These are phyloP conservation scores for Tethya wilhelma DNA, from an alignment of 37 sponge, comb jelly and placozoan genomes.

Conservation along the genomic window DNA sequence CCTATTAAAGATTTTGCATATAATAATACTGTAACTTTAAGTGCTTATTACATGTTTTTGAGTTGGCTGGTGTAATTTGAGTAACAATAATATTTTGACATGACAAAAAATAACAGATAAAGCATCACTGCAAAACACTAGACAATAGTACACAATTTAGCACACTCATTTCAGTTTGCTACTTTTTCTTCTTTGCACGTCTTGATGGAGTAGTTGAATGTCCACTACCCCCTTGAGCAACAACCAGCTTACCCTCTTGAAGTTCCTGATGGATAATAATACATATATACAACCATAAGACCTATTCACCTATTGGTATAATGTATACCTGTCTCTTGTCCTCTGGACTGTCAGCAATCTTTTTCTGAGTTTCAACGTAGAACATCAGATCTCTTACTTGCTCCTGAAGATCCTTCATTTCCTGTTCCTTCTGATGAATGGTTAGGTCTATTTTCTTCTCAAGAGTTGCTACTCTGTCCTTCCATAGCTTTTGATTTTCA, in stretches of 20 bases:
- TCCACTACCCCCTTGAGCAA: slow-evolving; percentile 46
- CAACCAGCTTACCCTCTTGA: slow-evolving; percentile 67
- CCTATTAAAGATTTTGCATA: too few relatives aligned
- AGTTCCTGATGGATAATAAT: slow-evolving; percentile 46
- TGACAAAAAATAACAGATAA: too few relatives aligned
- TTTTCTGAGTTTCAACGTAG: slow-evolving; percentile 91
- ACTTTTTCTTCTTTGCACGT: slow-evolving; percentile 14
- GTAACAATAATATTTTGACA: too few relatives aligned
- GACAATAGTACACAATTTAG: too few relatives aligned
- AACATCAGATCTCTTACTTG: slow-evolving; percentile 98
- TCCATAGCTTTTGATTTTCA: slow-evolving; percentile 77
- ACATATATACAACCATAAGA: neutral
- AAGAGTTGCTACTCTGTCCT: slow-evolving; percentile 43
- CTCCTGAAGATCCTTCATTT: slow-evolving; percentile 86
- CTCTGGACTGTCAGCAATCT: slow-evolving; percentile 64
- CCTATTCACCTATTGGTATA: neutral
- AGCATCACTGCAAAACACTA: too few relatives aligned
- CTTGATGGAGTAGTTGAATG: neutral
- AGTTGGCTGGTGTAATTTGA: too few relatives aligned
- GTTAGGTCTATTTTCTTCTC: slow-evolving; percentile 68
- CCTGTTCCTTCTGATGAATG: slow-evolving; percentile 60
- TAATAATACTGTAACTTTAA: too few relatives aligned
- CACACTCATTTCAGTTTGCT: too few relatives aligned
- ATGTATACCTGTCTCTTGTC: slow-evolving; percentile 48
- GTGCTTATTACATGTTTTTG: too few relatives aligned